Base-by-base conservation (phyloP, 2,888 invertebrate species). In the Villa cingulata region DNA sequence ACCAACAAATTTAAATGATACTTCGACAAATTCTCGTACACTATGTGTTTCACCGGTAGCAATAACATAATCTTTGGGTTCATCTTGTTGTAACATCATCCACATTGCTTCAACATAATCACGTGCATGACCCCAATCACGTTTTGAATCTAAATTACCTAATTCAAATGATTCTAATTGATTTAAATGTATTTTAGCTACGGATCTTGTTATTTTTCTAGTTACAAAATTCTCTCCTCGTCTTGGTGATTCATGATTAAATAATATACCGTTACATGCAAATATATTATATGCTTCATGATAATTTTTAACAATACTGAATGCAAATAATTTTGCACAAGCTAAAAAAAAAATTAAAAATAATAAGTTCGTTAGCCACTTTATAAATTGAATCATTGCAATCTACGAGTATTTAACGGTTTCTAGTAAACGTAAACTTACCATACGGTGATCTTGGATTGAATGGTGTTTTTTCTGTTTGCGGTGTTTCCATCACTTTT, bases 61-160 rank as follows among this genome's bases (percentile, higher is more conserved):
- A 57, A 99, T 91, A 6, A 99, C 97, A 73, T 85, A 97, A 72
- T 99, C 98, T 45, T 95, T 88, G 0, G 98, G 87, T 34, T 72
- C 68, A 0, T 90, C 81, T 62, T 86, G 85, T 66, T 99, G 98
- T 16, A 99, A 75, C 91, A 99, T 99, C 65, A 94, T 71, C 96
- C 97, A 99, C 98, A 99, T 99, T 1, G 96, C 98, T 85, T 94
- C 88, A 9, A 96, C 88, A 66, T 94, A 96, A 70, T 96, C 96
- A 68, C 81, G 86, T 2, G 92, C 92, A 68, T 92, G 92, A 7
- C 98, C 98, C 98, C 98, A 99, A 70, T 99, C 98, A 59, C 98
- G 76, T 64, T 86, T 84, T 16, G 97, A 86, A 67, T 96, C 94
- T 60, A 98, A 71, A 66, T 94, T 95, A 17, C 98, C 98, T 49